Conservation (phyloP, 2,797 vertebrate genomes). For the Philypnodon macrostomus region DNA sequence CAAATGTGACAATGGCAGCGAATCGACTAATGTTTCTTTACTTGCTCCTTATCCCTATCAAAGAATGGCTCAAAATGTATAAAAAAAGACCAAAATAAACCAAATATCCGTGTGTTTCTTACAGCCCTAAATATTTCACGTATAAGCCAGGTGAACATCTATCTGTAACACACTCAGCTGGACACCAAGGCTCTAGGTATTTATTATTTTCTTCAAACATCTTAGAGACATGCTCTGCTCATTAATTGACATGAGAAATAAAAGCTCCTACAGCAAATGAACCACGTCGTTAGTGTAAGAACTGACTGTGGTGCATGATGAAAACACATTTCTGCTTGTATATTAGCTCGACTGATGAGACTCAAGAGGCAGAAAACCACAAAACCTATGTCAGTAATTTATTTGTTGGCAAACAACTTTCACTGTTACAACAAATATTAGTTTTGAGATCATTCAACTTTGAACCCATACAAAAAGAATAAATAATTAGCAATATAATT, state of each 20-base stretch:
- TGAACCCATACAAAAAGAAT: slow-evolving; percentile 98
- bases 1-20: no score
- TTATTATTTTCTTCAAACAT: no score
- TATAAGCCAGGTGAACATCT: no score
- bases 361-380: slow-evolving; percentile 51
- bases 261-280: slow-evolving; percentile 7
- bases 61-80: no score
- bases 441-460: slow-evolving; percentile 98
- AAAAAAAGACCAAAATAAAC: no score
- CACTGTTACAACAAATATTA: slow-evolving; percentile 99
- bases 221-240: neutral
- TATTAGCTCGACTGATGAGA: slow-evolving; percentile 35
- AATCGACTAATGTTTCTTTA: no score
- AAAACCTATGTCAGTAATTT: slow-evolving; percentile 97
- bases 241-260: slow-evolving; percentile 2
- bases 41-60: no score
- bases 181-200: no score
- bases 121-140: no score
- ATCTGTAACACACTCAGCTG: no score
- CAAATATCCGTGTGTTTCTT: no score
- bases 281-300: neutral
- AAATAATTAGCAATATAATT: slow-evolving; percentile 88
- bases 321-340: slow-evolving; percentile 13
- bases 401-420: slow-evolving; percentile 99
- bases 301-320: neutral